A percentile compares a stretch with the other conserved stretches of the same genome.
Conservation (phyloP, 2,888 invertebrate genomes). For the Coenonympha arcania region DNA sequence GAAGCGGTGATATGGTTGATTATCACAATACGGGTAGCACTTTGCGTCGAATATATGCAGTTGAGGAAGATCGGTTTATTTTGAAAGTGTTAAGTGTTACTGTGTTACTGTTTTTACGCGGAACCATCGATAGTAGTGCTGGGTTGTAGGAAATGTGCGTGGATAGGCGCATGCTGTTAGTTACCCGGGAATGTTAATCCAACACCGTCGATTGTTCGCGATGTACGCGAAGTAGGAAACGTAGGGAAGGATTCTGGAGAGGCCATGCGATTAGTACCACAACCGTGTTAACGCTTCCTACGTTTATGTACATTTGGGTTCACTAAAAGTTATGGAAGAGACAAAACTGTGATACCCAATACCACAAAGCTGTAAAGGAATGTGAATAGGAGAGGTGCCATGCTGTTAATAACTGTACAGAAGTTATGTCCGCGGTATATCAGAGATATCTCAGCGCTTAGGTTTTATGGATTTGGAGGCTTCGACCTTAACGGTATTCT, state of each 20-base stretch:
- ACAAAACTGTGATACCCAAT: neutral
- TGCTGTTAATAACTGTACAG: conserved; percentile 45
- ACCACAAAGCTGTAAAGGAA: conserved; percentile 52
- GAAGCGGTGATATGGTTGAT: conserved; percentile 66
- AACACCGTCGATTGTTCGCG: conserved; percentile 36
- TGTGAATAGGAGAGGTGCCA: conserved; percentile 50
- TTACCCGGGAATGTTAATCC: conserved; percentile 42
- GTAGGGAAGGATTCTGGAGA: conserved; percentile 38
- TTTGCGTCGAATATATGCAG: conserved; percentile 28
- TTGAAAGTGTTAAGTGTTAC: neutral
- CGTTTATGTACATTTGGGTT: conserved; percentile 20
- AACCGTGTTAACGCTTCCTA: conserved; percentile 41
- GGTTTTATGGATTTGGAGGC: neutral
- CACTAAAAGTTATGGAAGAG: neutral
- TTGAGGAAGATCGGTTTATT: neutral
- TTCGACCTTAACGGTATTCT: conserved; percentile 7
- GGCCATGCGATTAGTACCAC: conserved; percentile 52
- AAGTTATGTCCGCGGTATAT: conserved; percentile 29
- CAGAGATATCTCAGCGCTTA: neutral
- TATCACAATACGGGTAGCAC: conserved; percentile 51
- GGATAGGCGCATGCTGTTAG: conserved; percentile 61
- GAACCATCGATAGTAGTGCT: conserved; percentile 32
- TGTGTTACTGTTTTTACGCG: neutral
- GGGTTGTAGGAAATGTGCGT: conserved; percentile 40
- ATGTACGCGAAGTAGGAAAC: conserved; percentile 31